Evolutionary conservation across 2,113 vertebrate genomes (phyloP).

Genomic region (Scatophagus argus): DNA sequence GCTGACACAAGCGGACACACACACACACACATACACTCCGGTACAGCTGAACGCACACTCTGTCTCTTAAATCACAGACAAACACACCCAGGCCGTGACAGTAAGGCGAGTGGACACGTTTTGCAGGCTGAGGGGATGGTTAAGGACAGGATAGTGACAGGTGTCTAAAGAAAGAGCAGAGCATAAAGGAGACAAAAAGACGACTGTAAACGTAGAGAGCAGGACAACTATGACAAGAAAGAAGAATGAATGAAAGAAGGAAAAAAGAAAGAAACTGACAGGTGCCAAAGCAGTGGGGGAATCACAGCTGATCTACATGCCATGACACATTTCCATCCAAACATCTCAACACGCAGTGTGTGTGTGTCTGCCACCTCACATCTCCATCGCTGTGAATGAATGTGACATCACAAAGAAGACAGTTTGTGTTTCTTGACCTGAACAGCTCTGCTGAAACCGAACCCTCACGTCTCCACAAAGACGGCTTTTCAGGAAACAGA

Average conservation of each 20-base stretch:
- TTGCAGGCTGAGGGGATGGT: conserved; percentile 25
- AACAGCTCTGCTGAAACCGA: conserved; percentile 11
- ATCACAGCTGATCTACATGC: conserved; percentile 56
- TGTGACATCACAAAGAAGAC: conserved; percentile 23
- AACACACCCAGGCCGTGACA: conserved; percentile 33
- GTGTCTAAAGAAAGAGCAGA: conserved; percentile 38
- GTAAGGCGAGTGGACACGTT: conserved; percentile 42
- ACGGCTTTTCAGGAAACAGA: conserved; percentile 6
- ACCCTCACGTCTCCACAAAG: background rate
- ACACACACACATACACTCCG: conserved; percentile 23
- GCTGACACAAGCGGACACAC: conserved; percentile 53
- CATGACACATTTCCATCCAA: conserved; percentile 42
- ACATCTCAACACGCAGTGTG: conserved; percentile 15
- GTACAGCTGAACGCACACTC: conserved; percentile 10
- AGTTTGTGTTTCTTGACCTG: conserved; percentile 27
- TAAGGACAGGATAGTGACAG: conserved; percentile 56
- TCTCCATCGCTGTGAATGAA: conserved; percentile 30
- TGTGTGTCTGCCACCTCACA: conserved; percentile 33
- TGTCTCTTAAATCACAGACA: conserved; percentile 35
- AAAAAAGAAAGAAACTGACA: conserved; percentile 56
- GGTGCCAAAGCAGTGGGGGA: conserved; percentile 53
- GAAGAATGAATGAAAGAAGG: conserved; percentile 31
- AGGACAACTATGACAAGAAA: background rate
- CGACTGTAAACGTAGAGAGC: background rate
- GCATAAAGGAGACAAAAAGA: background rate